Base-by-base conservation (phyloP, 2,113 vertebrate genomes). In the mouse (Mus musculus) region DNA sequence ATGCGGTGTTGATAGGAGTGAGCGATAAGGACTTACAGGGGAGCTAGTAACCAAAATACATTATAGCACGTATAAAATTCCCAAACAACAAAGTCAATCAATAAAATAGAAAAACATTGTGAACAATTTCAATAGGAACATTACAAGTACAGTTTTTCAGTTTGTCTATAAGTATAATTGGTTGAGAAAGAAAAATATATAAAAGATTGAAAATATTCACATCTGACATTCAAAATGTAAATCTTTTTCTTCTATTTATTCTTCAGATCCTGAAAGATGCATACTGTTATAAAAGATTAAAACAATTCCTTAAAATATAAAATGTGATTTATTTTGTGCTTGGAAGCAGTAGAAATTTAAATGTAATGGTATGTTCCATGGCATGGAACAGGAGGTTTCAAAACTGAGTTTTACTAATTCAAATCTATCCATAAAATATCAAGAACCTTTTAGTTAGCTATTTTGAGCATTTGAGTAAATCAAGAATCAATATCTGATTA, bases 201-300 rank as follows among this genome's bases (percentile, higher is more conserved):
- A 92, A 81, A 88, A 87, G n/a, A 90, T 24, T 80, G 30, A 84
- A 94, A 95, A 92, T 88, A 59, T 86, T 95, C 88, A 73, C 1
- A 54, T 80, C 39, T 94, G 36, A 96, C 82, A 97, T 87, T 92
- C 65, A 95, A 73, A 89, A 96, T 92, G 82, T 84, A 87, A 93
- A 63, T 69, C 30, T 80, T 96, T 93, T 85, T 84, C 88, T 96
- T 69, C 30, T 39, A 75, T 75, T 95, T 95, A 90, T 88, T 96
- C 80, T 95, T 81, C 89, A 87, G 92, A 92, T 95, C 42, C 89
- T 96, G 42, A 88, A 92, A 78, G 13, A 78, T 67, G 7, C 28
- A 85, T 80, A 19, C 22, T 94, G 42, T 76, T 88, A 93, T 56
- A 84, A 91, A 88, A 71, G 22, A 95, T 90, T 96, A 33, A 95